Evolutionary conservation across 1,140 invertebrate genomes (phyloP).

Genomic region (Pogonomyrmex barbatus): DNA sequence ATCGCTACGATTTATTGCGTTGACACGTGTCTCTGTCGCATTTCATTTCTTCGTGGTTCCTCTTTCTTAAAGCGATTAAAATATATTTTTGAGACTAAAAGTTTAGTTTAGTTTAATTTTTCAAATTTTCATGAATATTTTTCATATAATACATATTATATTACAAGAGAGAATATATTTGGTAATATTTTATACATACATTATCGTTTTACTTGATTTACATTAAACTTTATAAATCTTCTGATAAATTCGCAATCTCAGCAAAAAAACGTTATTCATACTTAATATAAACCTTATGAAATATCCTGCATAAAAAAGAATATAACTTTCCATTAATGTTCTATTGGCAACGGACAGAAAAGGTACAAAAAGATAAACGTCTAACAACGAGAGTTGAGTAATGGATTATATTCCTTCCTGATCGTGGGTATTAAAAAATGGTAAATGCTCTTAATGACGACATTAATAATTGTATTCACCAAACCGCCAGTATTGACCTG

Average conservation of each 20-base stretch:
- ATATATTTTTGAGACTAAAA: constrained; percentile 70
- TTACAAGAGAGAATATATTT: neutral
- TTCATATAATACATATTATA: neutral
- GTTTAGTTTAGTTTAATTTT: constrained; percentile 58
- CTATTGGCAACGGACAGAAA: constrained; percentile 38
- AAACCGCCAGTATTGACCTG: constrained; percentile 73
- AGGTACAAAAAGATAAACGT: constrained; percentile 1
- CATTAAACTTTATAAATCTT: neutral
- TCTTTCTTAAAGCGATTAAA: constrained; percentile 73
- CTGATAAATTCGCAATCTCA: constrained; percentile 6
- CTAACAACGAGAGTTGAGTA: constrained; percentile 45
- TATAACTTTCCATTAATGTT: constrained; percentile 11
- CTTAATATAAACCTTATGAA: constrained; percentile 13
- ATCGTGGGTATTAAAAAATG: constrained; percentile 78
- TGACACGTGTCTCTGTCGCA: constrained; percentile 81
- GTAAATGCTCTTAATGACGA: constrained; percentile 80
- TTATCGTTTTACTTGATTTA: neutral
- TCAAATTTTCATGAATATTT: constrained; percentile 37
- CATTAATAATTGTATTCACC: constrained; percentile 81
- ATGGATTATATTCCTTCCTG: constrained; percentile 79
- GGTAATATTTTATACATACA: neutral
- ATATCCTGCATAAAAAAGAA: neutral
- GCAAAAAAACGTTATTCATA: constrained; percentile 17
- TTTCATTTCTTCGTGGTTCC: constrained; percentile 50
- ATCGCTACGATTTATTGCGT: constrained; percentile 85